Evolutionary conservation across 1,140 invertebrate genomes (phyloP), one percentile per base, ranked within the genome.

Genomic region (Tetragnatha versicolor): DNA sequence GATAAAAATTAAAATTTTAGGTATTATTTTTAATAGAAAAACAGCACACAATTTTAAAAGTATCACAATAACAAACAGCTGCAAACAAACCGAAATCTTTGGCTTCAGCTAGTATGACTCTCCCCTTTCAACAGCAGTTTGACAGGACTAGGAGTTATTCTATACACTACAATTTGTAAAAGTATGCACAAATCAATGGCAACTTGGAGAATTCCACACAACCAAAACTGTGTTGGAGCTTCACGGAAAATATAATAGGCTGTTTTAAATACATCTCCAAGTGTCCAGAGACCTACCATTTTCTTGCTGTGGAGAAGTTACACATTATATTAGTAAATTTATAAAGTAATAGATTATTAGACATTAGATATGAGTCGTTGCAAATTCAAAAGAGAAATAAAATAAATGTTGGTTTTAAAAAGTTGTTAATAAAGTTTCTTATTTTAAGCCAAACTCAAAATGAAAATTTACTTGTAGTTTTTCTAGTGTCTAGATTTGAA

Each of bases 251-350:
- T 89, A 87, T 99, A 99, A 86, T 99, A 99, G 65, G 91, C 89
- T 79, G 97, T 99, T 88, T 99, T 99, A 85, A 98, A 99, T 49
- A 97, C 87, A 89, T 99, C 98, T 82, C 90, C 90, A 79, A 85
- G 89, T 10, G 95, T 94, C 98, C 98, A 99, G 91, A 99, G 94
- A 22, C 93, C 87, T 42, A 99, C 97, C 97, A 99, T 99, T 82
- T 88, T 88, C 68, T 88, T 86, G 83, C 90, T 89, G 83, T 72
- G 87, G 86, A 76, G 81, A 76, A 81, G 76, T 31, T 14, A 37
- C 27, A 58, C n/a, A n/a, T n/a, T n/a, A n/a, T n/a, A n/a, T n/a
- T n/a, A n/a, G n/a, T n/a, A n/a, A n/a, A n/a, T n/a, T n/a, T n/a
- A n/a, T n/a, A n/a, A n/a, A n/a, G n/a, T n/a, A n/a, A n/a, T n/a